These are phyloP conservation scores for Nycticryphes semicollaris DNA, from an alignment of 2,113 vertebrate species.

Conservation along the genomic window DNA sequence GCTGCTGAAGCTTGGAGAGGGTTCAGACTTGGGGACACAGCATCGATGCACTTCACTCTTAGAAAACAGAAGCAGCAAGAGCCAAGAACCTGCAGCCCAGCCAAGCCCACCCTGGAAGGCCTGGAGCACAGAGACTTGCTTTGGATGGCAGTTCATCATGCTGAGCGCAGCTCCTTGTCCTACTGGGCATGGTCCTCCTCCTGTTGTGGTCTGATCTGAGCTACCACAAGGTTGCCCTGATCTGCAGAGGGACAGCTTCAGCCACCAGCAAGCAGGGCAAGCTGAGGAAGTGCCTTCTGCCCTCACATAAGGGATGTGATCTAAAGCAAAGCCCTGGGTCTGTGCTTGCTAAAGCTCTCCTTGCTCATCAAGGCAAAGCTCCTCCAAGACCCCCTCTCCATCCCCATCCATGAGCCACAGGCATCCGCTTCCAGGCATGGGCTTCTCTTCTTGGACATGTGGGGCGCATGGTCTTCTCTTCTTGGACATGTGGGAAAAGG, in stretches of 20 bases:
- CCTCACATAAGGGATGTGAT: neutral
- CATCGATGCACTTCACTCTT: neutral
- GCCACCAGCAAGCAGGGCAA: neutral
- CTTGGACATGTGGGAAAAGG: neutral
- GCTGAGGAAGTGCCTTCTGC: neutral
- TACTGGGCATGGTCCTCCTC: rapidly evolving
- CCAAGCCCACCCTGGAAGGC: neutral
- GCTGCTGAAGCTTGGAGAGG: neutral
- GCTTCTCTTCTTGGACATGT: neutral
- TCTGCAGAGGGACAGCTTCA: neutral
- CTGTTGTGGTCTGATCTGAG: neutral
- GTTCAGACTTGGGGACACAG: neutral
- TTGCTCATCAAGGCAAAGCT: neutral
- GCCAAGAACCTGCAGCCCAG: neutral
- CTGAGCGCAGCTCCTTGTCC: neutral
- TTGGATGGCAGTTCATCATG: rapidly evolving
- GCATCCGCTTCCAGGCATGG: neutral
- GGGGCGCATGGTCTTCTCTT: neutral
- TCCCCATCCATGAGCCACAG: neutral
- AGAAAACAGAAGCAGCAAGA: neutral
- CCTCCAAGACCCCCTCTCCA: rapidly evolving
- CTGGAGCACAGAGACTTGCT: neutral
- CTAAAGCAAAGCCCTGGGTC: neutral
- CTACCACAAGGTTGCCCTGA: neutral
- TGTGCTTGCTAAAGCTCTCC: neutral